phyloP scores from a whole-genome alignment of 37 sponge, comb jelly and placozoan genomes.

The Lycopodina hypogea region DNA sequence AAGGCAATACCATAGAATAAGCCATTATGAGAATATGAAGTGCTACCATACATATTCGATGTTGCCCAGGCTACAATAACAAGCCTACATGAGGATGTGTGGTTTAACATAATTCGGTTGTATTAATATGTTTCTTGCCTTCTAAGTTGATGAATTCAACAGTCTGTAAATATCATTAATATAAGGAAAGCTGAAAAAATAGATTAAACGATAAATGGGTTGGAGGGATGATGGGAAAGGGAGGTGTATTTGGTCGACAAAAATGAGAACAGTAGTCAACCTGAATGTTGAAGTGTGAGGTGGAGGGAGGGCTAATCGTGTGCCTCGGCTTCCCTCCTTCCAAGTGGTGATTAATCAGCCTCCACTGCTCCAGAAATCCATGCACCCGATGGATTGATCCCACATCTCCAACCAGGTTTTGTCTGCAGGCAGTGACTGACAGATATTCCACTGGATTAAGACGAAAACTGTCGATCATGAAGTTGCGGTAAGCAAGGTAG shows the following conservation, averaged over 20 bases:
- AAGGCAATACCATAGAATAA: no score
- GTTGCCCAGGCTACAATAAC: no score
- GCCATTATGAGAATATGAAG: no score
- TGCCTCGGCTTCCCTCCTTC: conserved; percentile 71
- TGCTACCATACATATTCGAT: no score
- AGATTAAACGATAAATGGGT: background rate
- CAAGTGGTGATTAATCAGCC: conserved; percentile 91
- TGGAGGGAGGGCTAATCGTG: conserved; percentile 91
- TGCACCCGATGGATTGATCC: conserved; percentile 93
- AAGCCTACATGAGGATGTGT: no score
- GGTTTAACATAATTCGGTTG: no score
- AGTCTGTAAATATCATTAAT: no score
- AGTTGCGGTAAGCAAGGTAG: conserved; percentile 95
- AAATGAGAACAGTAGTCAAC: conserved; percentile 1
- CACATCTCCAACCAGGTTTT: conserved; percentile 98
- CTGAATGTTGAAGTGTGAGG: conserved; percentile 88
- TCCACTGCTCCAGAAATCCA: conserved; percentile 99
- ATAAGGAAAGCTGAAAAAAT: background rate
- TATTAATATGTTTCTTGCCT: no score
- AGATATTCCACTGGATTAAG: conserved; percentile 94
- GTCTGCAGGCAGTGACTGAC: conserved; percentile 91
- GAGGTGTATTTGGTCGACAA: background rate
- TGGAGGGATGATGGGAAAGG: background rate
- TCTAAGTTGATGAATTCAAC: no score
- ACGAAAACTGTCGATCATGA: conserved; percentile 97